Conservation (phyloP, 35 echinoderm and acorn worm genomes). For the Apostichopus parvimensis region DNA sequence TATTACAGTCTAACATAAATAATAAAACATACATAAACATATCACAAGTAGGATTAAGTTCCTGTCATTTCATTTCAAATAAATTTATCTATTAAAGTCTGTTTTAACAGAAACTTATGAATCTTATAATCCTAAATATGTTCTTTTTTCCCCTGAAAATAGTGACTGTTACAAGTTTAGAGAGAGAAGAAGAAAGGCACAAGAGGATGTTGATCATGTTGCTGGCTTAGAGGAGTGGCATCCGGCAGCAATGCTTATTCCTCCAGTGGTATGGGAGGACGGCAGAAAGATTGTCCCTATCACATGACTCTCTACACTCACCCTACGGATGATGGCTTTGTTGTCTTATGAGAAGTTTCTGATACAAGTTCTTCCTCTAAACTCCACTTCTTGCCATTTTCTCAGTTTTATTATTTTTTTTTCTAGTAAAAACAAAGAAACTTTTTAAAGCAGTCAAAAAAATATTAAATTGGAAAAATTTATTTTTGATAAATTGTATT, state of each 20-base stretch:
- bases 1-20: too few relatives aligned
- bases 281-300: background rate
- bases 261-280: constrained; percentile 66
- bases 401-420: background rate
- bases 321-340: background rate
- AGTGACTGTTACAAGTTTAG: constrained; percentile 81
- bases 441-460: too few relatives aligned
- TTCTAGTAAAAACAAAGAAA: too few relatives aligned
- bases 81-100: too few relatives aligned
- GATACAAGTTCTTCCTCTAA: background rate
- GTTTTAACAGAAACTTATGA: too few relatives aligned
- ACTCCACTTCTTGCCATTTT: background rate
- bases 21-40: too few relatives aligned
- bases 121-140: background rate
- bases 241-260: constrained; percentile 69
- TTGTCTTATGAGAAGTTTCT: background rate
- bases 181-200: constrained; percentile 71
- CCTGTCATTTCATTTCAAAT: too few relatives aligned
- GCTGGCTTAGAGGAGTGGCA: constrained; percentile 64
- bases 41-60: too few relatives aligned
- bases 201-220: constrained; percentile 75
- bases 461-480: too few relatives aligned
- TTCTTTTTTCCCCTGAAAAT: constrained; percentile 17
- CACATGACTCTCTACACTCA: background rate
- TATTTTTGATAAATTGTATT: too few relatives aligned